These are phyloP conservation scores for Bovichtus diacanthus DNA, from an alignment of 2,797 vertebrate species.

Conservation along the genomic window DNA sequence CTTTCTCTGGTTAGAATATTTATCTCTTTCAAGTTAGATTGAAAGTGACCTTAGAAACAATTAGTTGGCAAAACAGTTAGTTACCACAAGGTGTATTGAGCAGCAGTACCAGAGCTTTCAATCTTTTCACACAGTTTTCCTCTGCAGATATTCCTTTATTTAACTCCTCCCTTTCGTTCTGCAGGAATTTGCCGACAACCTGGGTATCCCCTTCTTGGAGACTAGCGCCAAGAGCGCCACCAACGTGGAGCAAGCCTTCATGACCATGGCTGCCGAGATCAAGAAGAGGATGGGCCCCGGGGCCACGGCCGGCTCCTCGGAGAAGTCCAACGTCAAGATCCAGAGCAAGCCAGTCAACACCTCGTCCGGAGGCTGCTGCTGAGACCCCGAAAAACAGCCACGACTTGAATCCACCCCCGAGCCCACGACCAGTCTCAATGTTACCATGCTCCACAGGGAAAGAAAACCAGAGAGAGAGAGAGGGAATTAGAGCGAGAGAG, in stretches of 20 bases:
- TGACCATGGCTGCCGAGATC: constrained; percentile 99
- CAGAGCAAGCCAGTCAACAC: constrained; percentile 98
- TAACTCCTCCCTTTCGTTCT: not conserved
- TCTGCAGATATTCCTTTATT: not conserved
- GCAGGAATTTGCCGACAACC: constrained; percentile 96
- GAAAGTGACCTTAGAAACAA: not conserved
- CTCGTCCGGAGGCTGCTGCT: constrained; percentile 96
- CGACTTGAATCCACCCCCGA: constrained; percentile 17
- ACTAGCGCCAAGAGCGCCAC: constrained; percentile 98
- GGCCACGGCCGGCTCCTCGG: constrained; percentile 90
- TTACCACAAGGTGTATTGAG: too few species aligned
- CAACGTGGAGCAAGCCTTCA: constrained; percentile 99
- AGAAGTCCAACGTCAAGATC: constrained; percentile 98
- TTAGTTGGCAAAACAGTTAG: too few species aligned
- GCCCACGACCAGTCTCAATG: constrained; percentile 61
- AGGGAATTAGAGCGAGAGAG: constrained; percentile 46
- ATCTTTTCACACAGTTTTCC: not conserved
- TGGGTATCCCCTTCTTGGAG: constrained; percentile 98
- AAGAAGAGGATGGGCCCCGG: constrained; percentile 98
- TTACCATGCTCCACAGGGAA: constrained; percentile 64
- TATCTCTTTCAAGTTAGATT: not conserved
- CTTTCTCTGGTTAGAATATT: not conserved
- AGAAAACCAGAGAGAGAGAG: constrained; percentile 51
- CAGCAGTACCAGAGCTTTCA: not conserved
- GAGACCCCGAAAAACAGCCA: constrained; percentile 76